Conservation (phyloP, 2,888 invertebrate genomes). For the Ornithoptera priamus region DNA sequence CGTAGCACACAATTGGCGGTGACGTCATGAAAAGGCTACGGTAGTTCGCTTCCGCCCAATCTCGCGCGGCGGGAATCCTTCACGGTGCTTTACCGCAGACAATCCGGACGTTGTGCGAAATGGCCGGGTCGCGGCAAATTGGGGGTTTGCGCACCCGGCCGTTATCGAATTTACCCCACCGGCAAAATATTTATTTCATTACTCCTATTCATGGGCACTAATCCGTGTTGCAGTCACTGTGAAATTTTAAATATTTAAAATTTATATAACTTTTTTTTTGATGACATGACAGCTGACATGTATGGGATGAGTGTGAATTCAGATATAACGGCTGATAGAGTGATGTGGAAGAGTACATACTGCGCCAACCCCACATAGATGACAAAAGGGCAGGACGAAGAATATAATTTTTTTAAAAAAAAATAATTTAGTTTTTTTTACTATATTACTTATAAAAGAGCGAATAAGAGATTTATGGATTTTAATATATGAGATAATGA, state of each 20-base stretch:
- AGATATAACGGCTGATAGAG: too few species aligned
- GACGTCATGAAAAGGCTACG: slow-evolving; percentile 40
- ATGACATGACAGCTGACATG: too few species aligned
- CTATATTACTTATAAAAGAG: too few species aligned
- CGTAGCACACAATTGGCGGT: slow-evolving; percentile 12
- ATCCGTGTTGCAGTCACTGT: slow-evolving; percentile 60
- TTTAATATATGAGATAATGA: too few species aligned
- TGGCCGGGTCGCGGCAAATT: slow-evolving; percentile 63
- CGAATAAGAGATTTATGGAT: too few species aligned
- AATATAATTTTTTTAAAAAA: too few species aligned
- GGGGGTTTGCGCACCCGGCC: slow-evolving; percentile 69
- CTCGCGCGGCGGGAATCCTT: slow-evolving; percentile 53
- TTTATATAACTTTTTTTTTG: too few species aligned
- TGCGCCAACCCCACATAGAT: too few species aligned
- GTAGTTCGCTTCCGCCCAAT: slow-evolving; percentile 70
- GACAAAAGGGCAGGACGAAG: too few species aligned
- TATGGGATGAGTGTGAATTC: too few species aligned
- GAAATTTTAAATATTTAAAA: slow-evolving; percentile 16
- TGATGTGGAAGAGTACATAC: too few species aligned
- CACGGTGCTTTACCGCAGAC: slow-evolving; percentile 66
- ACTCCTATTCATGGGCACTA: slow-evolving; percentile 76
- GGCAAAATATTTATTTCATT: slow-evolving; percentile 81
- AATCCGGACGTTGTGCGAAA: slow-evolving; percentile 69
- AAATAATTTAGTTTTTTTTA: too few species aligned
- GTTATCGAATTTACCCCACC: slow-evolving; percentile 73